Conservation (phyloP, 2,888 invertebrate genomes). For the Congeria kusceri region DNA sequence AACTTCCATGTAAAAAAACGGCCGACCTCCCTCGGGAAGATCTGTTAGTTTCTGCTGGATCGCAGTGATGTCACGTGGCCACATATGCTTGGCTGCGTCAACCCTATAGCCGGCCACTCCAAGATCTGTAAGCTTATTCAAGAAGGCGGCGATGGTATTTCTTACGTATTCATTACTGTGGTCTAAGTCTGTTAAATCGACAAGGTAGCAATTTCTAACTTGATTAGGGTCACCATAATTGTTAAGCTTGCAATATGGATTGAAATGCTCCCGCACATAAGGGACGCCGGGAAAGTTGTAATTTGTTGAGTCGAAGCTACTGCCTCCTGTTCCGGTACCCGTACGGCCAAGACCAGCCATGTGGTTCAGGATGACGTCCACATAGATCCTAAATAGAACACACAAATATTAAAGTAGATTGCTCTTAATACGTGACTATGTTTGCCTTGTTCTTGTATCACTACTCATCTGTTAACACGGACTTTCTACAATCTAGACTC, state of each 20-base stretch:
- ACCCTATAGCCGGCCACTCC: slow-evolving; percentile 82
- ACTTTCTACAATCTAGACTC: too few species aligned
- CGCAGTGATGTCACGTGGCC: slow-evolving; percentile 78
- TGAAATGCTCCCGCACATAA: slow-evolving; percentile 88
- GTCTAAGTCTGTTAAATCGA: slow-evolving; percentile 92
- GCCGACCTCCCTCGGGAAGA: slow-evolving; percentile 76
- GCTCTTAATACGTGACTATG: too few species aligned
- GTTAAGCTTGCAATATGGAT: slow-evolving; percentile 78
- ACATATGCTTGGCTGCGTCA: slow-evolving; percentile 83
- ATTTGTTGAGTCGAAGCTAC: slow-evolving; percentile 78
- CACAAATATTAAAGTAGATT: background rate
- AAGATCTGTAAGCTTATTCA: slow-evolving; percentile 75
- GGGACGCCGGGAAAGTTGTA: slow-evolving; percentile 85
- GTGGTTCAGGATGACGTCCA: slow-evolving; percentile 93
- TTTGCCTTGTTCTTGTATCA: too few species aligned
- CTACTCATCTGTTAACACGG: too few species aligned
- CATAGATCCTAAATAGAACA: slow-evolving; percentile 89
- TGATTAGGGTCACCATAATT: slow-evolving; percentile 80
- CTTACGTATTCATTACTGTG: slow-evolving; percentile 87
- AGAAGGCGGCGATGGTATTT: slow-evolving; percentile 75
- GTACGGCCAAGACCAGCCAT: slow-evolving; percentile 89
- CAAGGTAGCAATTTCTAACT: slow-evolving; percentile 90
- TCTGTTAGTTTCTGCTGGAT: slow-evolving; percentile 69
- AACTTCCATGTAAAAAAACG: slow-evolving; percentile 81
- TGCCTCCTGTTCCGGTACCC: slow-evolving; percentile 88